phyloP scores from a whole-genome alignment of 2,797 vertebrate genomes.

The Enteromius treurensis region DNA sequence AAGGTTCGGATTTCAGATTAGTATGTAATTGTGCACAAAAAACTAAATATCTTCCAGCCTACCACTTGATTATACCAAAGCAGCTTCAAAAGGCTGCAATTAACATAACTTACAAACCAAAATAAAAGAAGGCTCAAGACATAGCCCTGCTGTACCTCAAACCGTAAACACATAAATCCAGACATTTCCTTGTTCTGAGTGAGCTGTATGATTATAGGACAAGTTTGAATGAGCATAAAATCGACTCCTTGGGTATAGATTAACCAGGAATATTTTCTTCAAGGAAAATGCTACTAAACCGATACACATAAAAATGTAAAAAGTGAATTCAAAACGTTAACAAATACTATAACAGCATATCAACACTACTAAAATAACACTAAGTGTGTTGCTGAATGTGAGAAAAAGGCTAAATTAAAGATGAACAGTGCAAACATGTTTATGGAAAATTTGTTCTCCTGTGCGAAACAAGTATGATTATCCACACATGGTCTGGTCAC shows the following conservation, averaged over 20 bases:
- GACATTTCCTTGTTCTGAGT: background rate
- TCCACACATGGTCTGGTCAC: slow-evolving; percentile 4
- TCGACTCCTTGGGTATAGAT: background rate
- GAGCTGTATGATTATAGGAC: background rate
- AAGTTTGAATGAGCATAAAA: background rate
- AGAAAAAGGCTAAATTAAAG: background rate
- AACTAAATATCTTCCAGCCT: background rate
- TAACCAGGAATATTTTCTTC: background rate
- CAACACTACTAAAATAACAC: background rate
- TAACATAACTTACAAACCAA: slow-evolving; percentile 23
- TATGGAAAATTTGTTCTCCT: slow-evolving; percentile 1
- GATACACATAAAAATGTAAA: too few relatives aligned
- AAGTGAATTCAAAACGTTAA: background rate
- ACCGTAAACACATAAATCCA: background rate
- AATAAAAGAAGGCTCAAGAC: slow-evolving; percentile 23
- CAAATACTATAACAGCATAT: background rate
- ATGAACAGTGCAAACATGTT: background rate
- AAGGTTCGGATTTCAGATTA: background rate
- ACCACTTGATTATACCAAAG: background rate
- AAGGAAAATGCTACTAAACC: too few relatives aligned
- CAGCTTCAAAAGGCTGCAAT: background rate
- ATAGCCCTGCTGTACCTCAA: background rate
- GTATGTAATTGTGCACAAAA: background rate
- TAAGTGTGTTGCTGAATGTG: background rate
- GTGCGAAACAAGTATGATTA: slow-evolving; percentile 17